Evolutionary conservation across 2,113 vertebrate genomes (phyloP), one percentile per base, ranked within the genome.

Genomic region (Lophotis ruficrista): DNA sequence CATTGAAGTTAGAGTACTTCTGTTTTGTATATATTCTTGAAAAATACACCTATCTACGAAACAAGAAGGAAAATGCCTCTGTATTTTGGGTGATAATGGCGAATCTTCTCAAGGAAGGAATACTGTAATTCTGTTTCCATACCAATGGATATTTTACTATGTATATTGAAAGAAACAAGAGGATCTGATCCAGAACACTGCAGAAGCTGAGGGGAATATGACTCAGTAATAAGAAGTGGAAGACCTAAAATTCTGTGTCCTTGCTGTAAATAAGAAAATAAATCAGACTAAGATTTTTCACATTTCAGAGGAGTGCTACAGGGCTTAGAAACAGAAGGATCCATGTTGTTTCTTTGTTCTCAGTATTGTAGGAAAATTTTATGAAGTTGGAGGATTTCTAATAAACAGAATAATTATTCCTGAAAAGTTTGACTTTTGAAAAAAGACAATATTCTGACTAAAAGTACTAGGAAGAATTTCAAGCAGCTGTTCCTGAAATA

Each of bases 401-500:
- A 62, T 53, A 84, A 77, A 35, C 23, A 51, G 20, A 68, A 47
- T 78, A 87, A 71, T 81, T 87, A 79, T 84, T 91, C 12, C 41
- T 89, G 69, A 75, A 76, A 94, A 78, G 38, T 84, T 70, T 84
- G 14, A 35, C 50, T 87, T 73, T 57, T 10, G 8, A 38, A 91
- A 89, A 77, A 90, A 43, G 7, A 35, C 10, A 51, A 33, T 75
- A 19, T 85, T 75, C 87, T 92, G 35, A 64, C 45, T 80, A 31
- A 51, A 87, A 87, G 21, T 51, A 27, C 37, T 76, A 75, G 83
- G 83, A 77, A 72, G 35, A 92, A 92, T 95, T 94, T 94, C 75
- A 94, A 93, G 41, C 75, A 95, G 35, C 68, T 93, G 58, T 33
- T 96, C 53, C 38, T 79, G 70, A 85, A 92, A 83, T 71, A 57